Percentiles rank a stretch among this genome's conserved stretches.
phyloP scores from a whole-genome alignment of 2,113 vertebrate species.

The Melanostigma gelatinosum region DNA sequence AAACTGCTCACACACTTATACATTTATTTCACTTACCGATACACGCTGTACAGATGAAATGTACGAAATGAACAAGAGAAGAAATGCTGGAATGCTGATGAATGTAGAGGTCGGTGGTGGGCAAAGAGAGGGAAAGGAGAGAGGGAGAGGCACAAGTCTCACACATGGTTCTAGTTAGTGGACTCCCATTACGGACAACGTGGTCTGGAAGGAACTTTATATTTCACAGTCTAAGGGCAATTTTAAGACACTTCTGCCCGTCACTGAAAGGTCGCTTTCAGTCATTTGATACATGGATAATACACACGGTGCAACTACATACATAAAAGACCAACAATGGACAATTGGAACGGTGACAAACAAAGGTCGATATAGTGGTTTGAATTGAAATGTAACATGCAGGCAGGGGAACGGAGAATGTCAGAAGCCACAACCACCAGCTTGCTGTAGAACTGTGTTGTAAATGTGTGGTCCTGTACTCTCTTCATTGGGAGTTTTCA shows the following conservation, averaged over 20 bases:
- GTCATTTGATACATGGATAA: constrained; percentile 22
- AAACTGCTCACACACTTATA: constrained; percentile 5
- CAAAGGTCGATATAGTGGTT: constrained; percentile 38
- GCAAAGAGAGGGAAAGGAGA: constrained; percentile 26
- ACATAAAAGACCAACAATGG: constrained; percentile 7
- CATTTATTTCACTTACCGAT: constrained; percentile 56
- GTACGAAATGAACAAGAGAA: constrained; percentile 34
- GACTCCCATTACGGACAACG: constrained; percentile 66
- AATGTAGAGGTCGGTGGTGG: constrained; percentile 47
- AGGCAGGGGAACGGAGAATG: neutral
- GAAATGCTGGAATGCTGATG: constrained; percentile 39
- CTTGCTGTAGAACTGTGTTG: neutral
- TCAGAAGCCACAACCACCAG: neutral
- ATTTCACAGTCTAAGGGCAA: constrained; percentile 80
- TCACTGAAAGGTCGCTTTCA: constrained; percentile 55
- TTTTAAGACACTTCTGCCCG: constrained; percentile 58
- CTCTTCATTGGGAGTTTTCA: neutral
- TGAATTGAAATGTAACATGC: constrained; percentile 19
- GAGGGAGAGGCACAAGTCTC: constrained; percentile 49
- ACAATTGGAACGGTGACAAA: constrained; percentile 5
- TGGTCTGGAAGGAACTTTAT: constrained; percentile 72
- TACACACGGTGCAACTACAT: constrained; percentile 21
- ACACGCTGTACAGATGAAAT: constrained; percentile 40
- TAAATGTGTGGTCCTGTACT: neutral
- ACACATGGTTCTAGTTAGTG: constrained; percentile 80